Base-by-base conservation (phyloP, 2,797 vertebrate species). In the Microctenopoma stevenorrisi region DNA sequence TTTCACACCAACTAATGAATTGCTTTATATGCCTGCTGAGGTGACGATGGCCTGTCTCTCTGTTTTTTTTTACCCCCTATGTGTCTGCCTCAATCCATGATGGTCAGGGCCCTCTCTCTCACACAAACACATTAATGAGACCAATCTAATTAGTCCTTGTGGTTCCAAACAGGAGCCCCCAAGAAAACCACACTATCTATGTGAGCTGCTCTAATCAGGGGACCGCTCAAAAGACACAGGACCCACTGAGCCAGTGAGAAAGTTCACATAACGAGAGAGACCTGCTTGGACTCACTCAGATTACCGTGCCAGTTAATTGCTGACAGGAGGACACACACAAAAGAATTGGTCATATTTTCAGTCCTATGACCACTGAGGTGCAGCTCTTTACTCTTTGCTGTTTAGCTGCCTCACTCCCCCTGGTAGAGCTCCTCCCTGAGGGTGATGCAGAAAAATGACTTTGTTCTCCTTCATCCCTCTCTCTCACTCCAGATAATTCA, bases 1-100 rank as follows among this genome's bases (percentile, higher is more conserved):
- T 93, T 93, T 94, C 91, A 87, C 92, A 93, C 92, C 89, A 93
- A 92, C 93, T 93, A 94, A 92, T 88, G 76, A 93, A 89, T 90
- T 78, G 86, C 88, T 92, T 91, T 92, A 88, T 87, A 80, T 83
- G 86, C 86, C 82, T 66, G 78, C 81, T 71, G 89, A 92, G 90
- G 91, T 93, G 90, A 90, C 67, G 68, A 91, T 89, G 89, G 84
- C 85, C 80, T 89, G 88, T 91, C 88, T 91, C 86, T 64, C 69
- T 79, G 57, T 30, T 74, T 81, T 70, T 64, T 53, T 54, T 15
- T 13, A 22, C 33, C 56, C 37, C 46, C 58, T 57, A 54, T 74
- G 51, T 86, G 78, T 85, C 78, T 79, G 68, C 68, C 61, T 76
- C 66, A 38, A 44, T 28, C 61, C 38, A 53, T 67, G 67, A 82